Evolutionary conservation across 1,140 invertebrate species (phyloP), one percentile per base, ranked within the genome.

Genomic region (Phortica variegata): DNA sequence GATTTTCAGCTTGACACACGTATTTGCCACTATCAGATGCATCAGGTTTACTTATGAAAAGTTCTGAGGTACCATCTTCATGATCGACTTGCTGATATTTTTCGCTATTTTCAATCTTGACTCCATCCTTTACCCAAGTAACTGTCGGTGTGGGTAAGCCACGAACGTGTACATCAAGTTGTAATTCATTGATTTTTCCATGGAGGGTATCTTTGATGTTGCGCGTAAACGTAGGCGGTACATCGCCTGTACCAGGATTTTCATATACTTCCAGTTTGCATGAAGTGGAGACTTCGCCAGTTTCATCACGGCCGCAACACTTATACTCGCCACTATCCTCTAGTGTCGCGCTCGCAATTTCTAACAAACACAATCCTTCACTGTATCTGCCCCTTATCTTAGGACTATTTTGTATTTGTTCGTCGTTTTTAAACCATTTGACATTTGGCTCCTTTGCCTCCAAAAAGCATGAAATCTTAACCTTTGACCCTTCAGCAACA

Each of bases 391-490:
- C 77, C 16, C 82, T 77, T 23, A 78, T 77, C 61, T 83, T 84
- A 41, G 63, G 73, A 7, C 47, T 33, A 43, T 74, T 73, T 13
- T 59, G 58, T 16, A 76, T 48, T 16, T 51, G 65, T 43, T 73
- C 69, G 0, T 81, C 83, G 54, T 90, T 82, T 62, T 88, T 91
- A n/a, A 84, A 84, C 88, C 89, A 93, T 43, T 84, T 82, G 1
- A 93, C 79, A 34, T 81, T 79, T 1, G 89, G 87, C 39, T 87
- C 85, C 53, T 82, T 82, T 13, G 89, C 89, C 49, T 95, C 82
- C 3, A 95, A 83, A 55, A 88, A 88, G 71, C 93, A 96, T 2
- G 88, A 89, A 8, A 98, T 78, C 68, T 87, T 88, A 3, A 92
- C 85, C 47, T 84, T 80, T 8, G 87, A 87, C 2, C 86, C 86